A percentile compares a stretch with the other conserved stretches of the same genome.
These are phyloP conservation scores for Umimayanthus kanabou DNA, from an alignment of 92 coral and sea anemone genomes.

Conservation along the genomic window DNA sequence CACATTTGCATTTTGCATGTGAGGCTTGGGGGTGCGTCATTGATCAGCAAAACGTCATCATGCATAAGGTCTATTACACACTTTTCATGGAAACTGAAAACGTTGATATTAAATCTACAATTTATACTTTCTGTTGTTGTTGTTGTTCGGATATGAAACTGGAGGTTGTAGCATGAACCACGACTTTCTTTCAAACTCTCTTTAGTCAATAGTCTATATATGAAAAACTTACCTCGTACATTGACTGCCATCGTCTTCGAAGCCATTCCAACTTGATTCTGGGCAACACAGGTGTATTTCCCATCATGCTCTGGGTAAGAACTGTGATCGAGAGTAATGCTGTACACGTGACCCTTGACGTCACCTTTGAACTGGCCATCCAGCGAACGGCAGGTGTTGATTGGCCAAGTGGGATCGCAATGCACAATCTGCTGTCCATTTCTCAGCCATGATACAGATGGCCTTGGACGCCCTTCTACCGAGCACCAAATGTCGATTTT, in stretches of 20 bases:
- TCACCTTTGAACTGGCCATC: conserved; percentile 11
- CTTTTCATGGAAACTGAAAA: too few species aligned
- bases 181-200: too few species aligned
- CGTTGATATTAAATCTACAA: too few species aligned
- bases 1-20: too few species aligned
- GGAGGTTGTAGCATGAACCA: too few species aligned
- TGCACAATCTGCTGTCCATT: conserved; percentile 38
- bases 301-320: conserved; percentile 58
- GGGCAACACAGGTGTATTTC: conserved; percentile 67
- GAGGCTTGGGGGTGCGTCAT: too few species aligned
- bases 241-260: conserved; percentile 45
- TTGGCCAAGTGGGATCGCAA: conserved; percentile 21
- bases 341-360: conserved; percentile 26
- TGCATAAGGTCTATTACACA: too few species aligned
- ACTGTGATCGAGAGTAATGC: conserved; percentile 10
- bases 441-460: conserved; percentile 67
- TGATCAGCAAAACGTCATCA: too few species aligned
- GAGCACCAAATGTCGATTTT: conserved; percentile 60
- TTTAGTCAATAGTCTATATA: neutral
- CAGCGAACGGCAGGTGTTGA: conserved; percentile 22
- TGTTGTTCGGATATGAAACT: too few species aligned
- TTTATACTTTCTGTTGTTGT: too few species aligned
- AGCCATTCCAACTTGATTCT: conserved; percentile 60
- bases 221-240: conserved; percentile 11
- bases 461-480: conserved; percentile 72